Evolutionary conservation across 2,888 invertebrate species (phyloP), one percentile per base, ranked within the genome.

Genomic region (Alcis repandata): DNA sequence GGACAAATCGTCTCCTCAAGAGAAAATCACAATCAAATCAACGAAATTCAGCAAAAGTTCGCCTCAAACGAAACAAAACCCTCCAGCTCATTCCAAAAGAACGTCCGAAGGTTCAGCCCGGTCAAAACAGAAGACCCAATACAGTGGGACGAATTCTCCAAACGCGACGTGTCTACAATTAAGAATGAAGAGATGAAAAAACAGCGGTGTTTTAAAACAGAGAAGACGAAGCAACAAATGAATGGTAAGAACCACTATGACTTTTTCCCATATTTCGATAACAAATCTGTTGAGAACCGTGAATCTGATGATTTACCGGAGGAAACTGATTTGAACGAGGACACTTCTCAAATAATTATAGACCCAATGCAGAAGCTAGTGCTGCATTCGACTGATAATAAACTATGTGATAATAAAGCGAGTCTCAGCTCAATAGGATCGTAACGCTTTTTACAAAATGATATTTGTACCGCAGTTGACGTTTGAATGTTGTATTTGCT

Each of bases 351-450:
- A 83, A 86, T 91, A 83, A 91, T 93, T 82, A 75, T 93, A 91
- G 91, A 93, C 82, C 88, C 93, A 87, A 91, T 93, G 93, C 93
- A 91, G 88, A 92, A 93, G 75, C 63, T 93, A 90, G 90, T 88
- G 86, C 85, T 93, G 91, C 91, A 88, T 85, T 84, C 92, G 93
- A 93, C 93, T 92, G 93, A 93, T 90, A 93, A 89, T 82, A 90
- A 90, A 85, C 85, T 91, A 88, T 93, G 93, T 93, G 93, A 93
- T 93, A 93, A 87, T 90, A 91, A 90, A 72, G 81, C 88, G 83
- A 92, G 90, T 88, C 88, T 92, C 88, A 90, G 89, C 89, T 90
- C 92, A 82, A 84, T 91, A 88, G 90, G 89, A 88, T 85, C 83
- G 69, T 81, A 85, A 84, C 82, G 87, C 88, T 88, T 88, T 70